Evolutionary conservation across 2,797 vertebrate genomes (phyloP), one percentile per base, ranked within the genome.

Genomic region (Anguilla obscura): DNA sequence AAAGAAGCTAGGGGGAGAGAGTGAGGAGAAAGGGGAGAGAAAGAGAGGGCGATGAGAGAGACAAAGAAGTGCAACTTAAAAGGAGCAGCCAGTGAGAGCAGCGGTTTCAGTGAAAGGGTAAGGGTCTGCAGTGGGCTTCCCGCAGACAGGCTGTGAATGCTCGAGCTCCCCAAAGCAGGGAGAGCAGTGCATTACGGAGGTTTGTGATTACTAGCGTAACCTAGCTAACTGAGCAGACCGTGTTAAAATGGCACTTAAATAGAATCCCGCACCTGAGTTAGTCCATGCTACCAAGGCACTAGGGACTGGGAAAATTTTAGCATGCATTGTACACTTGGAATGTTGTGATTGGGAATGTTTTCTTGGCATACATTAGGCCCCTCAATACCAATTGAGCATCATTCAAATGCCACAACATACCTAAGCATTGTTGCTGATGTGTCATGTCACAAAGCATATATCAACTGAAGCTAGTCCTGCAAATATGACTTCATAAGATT

Each of bases 1-100:
- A 98, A 99, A 99, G 97, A 97, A 97, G 96, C 97, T 97, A 96
- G 86, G 96, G 93, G 18, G 24, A 24, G 24, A 50, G 45, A 33
- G 60, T 18, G 85, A 93, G 95, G 95, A 52, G 95, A 95, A 63
- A 63, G 16, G 95, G 90, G 88, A 94, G 93, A 95, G 94, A 97
- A 94, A 97, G 92, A 97, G 94, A 45, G 40, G 40, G 96, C 92
- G 24, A 24, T 18, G 16, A 63, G 14, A 63, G 60, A 96, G 93
- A 95, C 90, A 97, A 94, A 96, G 88, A 96, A 95, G 94, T 88
- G 94, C 93, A 92, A 94, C 93, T 98, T 97, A 98, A 92, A 89
- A 93, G 91, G 93, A 93, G 94, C 93, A 89, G 91, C 45, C 82
- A 87, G 82, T 84, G 33, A 89, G 71, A 89, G 86, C 48, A 86